Base-by-base conservation (phyloP, 2,113 vertebrate genomes). In the Osmerus eperlanus region DNA sequence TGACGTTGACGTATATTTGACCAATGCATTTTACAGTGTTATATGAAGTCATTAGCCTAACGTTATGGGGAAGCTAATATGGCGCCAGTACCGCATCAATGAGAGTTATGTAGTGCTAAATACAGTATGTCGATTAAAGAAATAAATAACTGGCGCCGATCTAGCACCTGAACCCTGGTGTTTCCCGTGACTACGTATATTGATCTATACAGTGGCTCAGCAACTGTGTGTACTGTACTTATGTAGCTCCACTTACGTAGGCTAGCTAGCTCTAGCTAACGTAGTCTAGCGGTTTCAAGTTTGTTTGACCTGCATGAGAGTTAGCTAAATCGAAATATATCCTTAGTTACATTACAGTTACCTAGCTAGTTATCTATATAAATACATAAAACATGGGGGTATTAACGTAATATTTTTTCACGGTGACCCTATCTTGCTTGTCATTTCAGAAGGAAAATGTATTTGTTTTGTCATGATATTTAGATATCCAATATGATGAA, bases 401-500 rank as follows among this genome's bases (percentile, higher is more conserved):
- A 11, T 21, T 60, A 1, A 60, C 19, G 6, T n/a, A 14, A 32
- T 32, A 21, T 47, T 7, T n/a, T 52, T 63, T 15, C 21, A 28
- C 15, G 14, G 58, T 54, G 16, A 6, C 18, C 11, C 8, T 23
- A 60, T 60, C 11, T 11, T 25, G 19, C n/a, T 23, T 58, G 5
- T n/a, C 41, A 3, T 9, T 53, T 62, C 47, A 71, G n/a, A 51
- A 28, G 25, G 25, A 19, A 70, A 12, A 41, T 32, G 23, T 60
- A 4, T 29, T 55, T 1, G 13, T 47, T 60, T 41, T 52, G 23
- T 53, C 16, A 29, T 36, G 28, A 4, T 78, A 8, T 72, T 18
- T 80, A 99, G 97, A 99, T 89, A 96, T 95, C 83, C 97, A 97
- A 4, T 99, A 99, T 77, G 97, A 99, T 81, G 97, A 99, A 64